Conservation (phyloP, 2,888 invertebrate genomes). For the Oegoconia quadripuncta region DNA sequence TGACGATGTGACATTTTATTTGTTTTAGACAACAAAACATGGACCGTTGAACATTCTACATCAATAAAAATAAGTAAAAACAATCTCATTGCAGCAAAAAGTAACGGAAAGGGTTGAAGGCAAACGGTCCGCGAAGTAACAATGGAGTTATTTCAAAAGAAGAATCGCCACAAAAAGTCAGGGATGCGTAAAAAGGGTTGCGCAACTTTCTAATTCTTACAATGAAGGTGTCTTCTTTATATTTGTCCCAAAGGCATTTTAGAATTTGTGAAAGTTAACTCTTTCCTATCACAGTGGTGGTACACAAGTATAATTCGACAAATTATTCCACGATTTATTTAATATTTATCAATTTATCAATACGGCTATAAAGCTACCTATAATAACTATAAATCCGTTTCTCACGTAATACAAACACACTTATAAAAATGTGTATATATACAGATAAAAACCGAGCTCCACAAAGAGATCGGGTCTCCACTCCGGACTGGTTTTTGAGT, state of each 20-base stretch:
- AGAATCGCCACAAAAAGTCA: conserved; percentile 55
- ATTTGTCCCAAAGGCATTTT: conserved; percentile 36
- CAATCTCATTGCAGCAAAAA: conserved; percentile 52
- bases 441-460: conserved; percentile 49
- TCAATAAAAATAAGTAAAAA: conserved; percentile 48
- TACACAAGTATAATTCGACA: conserved; percentile 23
- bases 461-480: conserved; percentile 49
- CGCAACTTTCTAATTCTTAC: conserved; percentile 77
- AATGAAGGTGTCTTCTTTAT: conserved; percentile 65
- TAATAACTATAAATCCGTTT: conserved; percentile 24
- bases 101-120: conserved; percentile 72
- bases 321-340: conserved; percentile 40
- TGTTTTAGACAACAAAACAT: too few relatives aligned
- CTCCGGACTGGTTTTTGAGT: conserved; percentile 67
- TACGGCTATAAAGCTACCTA: too few relatives aligned
- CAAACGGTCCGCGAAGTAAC: conserved; percentile 56
- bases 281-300: conserved; percentile 38
- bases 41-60: conserved; percentile 26
- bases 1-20: neutral
- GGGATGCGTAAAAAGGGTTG: conserved; percentile 72
- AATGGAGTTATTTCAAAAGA: conserved; percentile 63
- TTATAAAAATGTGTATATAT: conserved; percentile 40
- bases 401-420: conserved; percentile 40
- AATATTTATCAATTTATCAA: conserved; percentile 43
- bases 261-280: conserved; percentile 69